Percentiles rank a stretch among this genome's conserved stretches.
Conservation (phyloP, 2,797 vertebrate genomes). For the Fistularia tabacaria region DNA sequence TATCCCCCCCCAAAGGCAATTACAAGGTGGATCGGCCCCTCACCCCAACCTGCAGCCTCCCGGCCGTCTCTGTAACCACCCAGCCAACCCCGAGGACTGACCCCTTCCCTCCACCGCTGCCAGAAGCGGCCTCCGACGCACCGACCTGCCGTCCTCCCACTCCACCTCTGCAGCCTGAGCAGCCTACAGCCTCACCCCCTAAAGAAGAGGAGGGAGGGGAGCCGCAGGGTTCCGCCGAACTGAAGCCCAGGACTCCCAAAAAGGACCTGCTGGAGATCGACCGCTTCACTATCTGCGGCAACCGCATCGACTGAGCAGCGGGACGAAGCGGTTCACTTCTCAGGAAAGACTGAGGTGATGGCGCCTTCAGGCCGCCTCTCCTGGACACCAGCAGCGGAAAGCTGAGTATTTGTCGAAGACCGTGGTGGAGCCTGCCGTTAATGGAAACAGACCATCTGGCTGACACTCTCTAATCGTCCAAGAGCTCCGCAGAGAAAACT, state of each 20-base stretch:
- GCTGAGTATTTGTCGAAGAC: conserved; percentile 83
- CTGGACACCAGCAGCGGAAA: conserved; percentile 62
- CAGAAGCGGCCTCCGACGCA: conserved; percentile 43
- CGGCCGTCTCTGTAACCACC: conserved; percentile 72
- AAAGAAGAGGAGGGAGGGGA: conserved; percentile 63
- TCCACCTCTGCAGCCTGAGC: conserved; percentile 37
- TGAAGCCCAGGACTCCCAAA: conserved; percentile 83
- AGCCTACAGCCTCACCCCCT: conserved; percentile 7
- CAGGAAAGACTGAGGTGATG: conserved; percentile 39
- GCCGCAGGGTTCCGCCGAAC: conserved; percentile 63
- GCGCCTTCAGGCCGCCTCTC: conserved; percentile 12
- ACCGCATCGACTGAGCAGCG: conserved; percentile 87
- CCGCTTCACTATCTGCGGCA: conserved; percentile 97
- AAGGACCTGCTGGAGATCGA: conserved; percentile 95
- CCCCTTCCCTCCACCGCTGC: conserved; percentile 58
- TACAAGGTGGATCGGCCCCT: neutral
- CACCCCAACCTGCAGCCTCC: neutral
- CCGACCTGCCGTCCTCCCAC: conserved; percentile 42
- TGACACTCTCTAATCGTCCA: conserved; percentile 16
- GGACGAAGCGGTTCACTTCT: conserved; percentile 57
- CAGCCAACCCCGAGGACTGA: conserved; percentile 81
- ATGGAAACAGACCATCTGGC: conserved; percentile 28
- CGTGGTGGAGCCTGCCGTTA: conserved; percentile 28
- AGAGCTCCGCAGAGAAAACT: conserved; percentile 31
- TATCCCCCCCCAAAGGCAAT: neutral